phyloP scores from a whole-genome alignment of 2,113 vertebrate genomes.

The Raja brachyura region DNA sequence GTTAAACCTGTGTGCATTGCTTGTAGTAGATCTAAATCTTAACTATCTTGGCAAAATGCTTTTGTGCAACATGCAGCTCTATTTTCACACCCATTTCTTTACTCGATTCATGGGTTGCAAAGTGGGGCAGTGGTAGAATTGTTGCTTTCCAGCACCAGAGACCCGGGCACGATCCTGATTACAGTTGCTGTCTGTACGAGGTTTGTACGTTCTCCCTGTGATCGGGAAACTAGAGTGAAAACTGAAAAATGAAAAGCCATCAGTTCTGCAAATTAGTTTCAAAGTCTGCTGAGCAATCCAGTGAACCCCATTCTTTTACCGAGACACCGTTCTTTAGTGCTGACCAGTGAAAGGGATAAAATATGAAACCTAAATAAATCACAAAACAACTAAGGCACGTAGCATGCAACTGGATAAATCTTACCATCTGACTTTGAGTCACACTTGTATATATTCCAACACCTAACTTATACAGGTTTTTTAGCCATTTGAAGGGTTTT shows the following conservation, averaged over 20 bases:
- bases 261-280: neutral
- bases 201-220: no score
- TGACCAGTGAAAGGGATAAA: neutral
- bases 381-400: neutral
- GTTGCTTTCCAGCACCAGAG: no score
- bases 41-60: neutral
- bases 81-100: neutral
- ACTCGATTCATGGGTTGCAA: neutral
- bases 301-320: neutral
- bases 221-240: neutral
- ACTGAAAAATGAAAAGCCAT: neutral
- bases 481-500: neutral
- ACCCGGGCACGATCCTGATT: no score
- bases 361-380: neutral
- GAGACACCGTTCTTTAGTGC: neutral
- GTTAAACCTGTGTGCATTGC: neutral
- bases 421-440: neutral
- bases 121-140: no score
- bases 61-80: neutral
- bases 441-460: neutral
- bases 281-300: neutral
- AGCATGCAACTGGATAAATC: neutral
- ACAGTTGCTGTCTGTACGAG: no score
- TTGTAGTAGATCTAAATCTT: neutral
- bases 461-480: neutral